Evolutionary conservation across 2,888 invertebrate species (phyloP).

Genomic region (Zootermopsis nevadensis): DNA sequence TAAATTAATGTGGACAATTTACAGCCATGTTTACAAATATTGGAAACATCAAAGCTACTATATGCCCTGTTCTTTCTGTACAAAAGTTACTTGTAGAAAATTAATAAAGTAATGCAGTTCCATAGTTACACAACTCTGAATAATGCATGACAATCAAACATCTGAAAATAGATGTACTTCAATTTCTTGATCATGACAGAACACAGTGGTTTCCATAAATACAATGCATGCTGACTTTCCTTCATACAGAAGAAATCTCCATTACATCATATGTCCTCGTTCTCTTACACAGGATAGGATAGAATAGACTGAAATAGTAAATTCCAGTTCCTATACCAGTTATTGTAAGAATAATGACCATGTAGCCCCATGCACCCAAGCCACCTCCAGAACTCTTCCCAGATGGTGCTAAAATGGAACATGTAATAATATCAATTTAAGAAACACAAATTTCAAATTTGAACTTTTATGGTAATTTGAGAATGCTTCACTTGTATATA

Average conservation of each 20-base stretch:
- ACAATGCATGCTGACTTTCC: too few relatives aligned
- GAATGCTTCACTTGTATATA: background rate
- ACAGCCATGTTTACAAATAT: too few relatives aligned
- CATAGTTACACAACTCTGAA: too few relatives aligned
- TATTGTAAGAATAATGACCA: constrained; percentile 66
- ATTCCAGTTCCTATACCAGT: constrained; percentile 67
- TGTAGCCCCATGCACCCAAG: constrained; percentile 72
- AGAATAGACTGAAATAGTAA: constrained; percentile 75
- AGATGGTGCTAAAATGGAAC: background rate
- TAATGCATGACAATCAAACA: too few relatives aligned
- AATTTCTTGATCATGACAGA: too few relatives aligned
- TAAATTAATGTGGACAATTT: too few relatives aligned
- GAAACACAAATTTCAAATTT: background rate
- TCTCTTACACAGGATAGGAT: constrained; percentile 72
- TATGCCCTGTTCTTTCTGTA: too few relatives aligned
- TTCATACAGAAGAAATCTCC: constrained; percentile 63
- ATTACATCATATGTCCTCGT: constrained; percentile 70
- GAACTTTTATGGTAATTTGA: background rate
- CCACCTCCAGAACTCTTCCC: background rate
- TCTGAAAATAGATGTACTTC: too few relatives aligned
- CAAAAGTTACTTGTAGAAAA: too few relatives aligned
- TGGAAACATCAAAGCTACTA: too few relatives aligned
- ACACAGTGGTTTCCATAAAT: too few relatives aligned
- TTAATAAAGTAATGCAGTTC: too few relatives aligned
- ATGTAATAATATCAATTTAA: background rate